phyloP scores from a whole-genome alignment of 2,113 vertebrate species.

The Pseudonaja textilis region DNA sequence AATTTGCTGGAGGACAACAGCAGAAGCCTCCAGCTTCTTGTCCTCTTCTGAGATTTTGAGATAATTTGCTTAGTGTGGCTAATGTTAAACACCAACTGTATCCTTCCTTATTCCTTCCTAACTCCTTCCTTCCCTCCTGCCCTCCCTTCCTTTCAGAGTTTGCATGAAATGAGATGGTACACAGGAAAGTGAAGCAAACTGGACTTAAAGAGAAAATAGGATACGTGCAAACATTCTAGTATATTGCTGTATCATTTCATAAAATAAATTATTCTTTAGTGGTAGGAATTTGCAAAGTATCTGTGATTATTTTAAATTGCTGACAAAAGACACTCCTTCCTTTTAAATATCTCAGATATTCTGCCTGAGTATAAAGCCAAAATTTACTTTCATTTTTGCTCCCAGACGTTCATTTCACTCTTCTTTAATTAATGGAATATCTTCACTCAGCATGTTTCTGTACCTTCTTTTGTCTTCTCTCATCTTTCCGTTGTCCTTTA shows the following conservation, averaged over 20 bases:
- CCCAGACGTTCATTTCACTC: background rate
- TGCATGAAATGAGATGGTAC: background rate
- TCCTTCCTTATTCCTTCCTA: background rate
- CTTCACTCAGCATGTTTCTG: background rate
- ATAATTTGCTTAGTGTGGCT: background rate
- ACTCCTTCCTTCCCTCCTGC: background rate
- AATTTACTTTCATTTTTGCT: background rate
- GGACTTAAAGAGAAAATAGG: background rate
- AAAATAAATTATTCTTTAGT: background rate
- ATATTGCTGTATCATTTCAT: background rate
- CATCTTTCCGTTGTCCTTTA: background rate
- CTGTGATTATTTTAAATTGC: background rate
- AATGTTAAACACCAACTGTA: background rate
- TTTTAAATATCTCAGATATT: background rate
- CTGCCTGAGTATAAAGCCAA: background rate
- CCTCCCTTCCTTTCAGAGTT: background rate
- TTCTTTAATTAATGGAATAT: background rate
- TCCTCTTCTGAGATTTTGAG: background rate
- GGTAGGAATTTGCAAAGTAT: background rate
- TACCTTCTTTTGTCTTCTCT: conserved; percentile 1
- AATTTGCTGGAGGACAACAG: background rate
- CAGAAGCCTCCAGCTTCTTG: background rate
- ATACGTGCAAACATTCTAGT: background rate
- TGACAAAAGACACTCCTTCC: background rate
- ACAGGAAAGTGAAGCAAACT: background rate